A percentile compares a stretch with the other conserved stretches of the same genome.
These are phyloP conservation scores for Sinocyclocheilus anshuiensis DNA, from an alignment of 2,113 vertebrate species.

Conservation along the genomic window DNA sequence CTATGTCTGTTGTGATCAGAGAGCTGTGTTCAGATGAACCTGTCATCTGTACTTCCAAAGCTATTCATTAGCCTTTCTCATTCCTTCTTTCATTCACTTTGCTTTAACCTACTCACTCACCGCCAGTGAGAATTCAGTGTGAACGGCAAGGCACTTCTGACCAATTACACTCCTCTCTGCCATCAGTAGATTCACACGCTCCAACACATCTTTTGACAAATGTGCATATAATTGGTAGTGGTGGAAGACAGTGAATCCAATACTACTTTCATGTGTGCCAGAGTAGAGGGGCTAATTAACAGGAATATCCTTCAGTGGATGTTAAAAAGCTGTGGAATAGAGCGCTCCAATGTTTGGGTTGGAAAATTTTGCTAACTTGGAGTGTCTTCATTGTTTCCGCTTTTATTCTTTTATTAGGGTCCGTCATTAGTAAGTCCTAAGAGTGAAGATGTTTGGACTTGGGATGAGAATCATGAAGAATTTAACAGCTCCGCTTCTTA, in stretches of 20 bases:
- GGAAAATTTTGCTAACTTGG: constrained; percentile 47
- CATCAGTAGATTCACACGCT: constrained; percentile 60
- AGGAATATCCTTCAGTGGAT: constrained; percentile 58
- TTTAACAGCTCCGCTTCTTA: not conserved
- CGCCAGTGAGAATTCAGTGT: constrained; percentile 25
- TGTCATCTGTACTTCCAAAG: constrained; percentile 38
- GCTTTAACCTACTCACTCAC: constrained; percentile 36
- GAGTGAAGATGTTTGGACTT: constrained; percentile 17
- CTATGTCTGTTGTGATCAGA: constrained; percentile 49
- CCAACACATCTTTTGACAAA: constrained; percentile 52
- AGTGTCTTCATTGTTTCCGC: constrained; percentile 41
- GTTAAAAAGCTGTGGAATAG: constrained; percentile 13
- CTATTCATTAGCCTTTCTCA: constrained; percentile 48
- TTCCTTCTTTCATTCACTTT: constrained; percentile 9
- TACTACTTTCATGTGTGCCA: constrained; percentile 29
- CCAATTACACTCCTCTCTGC: constrained; percentile 48
- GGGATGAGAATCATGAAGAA: not conserved
- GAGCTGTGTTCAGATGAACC: constrained; percentile 23
- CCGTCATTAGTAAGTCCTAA: constrained; percentile 58
- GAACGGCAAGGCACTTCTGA: constrained; percentile 42
- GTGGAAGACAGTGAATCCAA: constrained; percentile 55
- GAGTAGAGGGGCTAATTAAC: constrained; percentile 64
- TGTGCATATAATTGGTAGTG: constrained; percentile 62
- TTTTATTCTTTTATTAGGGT: constrained; percentile 34
- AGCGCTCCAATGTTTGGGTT: constrained; percentile 30